Evolutionary conservation across 2,797 vertebrate species (phyloP).

Genomic region (Leptodactylus fallax): DNA sequence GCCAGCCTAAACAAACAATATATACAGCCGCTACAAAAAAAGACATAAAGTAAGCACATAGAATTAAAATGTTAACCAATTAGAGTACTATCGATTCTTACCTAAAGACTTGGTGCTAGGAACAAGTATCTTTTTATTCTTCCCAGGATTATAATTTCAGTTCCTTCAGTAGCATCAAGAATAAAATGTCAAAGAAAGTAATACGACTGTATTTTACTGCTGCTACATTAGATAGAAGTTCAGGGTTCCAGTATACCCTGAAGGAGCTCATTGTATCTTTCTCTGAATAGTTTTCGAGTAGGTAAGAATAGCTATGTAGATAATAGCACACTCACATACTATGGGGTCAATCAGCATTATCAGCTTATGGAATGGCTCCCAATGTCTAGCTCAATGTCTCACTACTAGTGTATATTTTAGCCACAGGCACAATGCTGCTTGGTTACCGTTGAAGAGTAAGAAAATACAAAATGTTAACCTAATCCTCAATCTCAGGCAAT

Average conservation of each 20-base stretch:
- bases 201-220: slow-evolving; percentile 21
- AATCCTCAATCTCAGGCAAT: too few species aligned
- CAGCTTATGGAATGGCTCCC: slow-evolving; percentile 1
- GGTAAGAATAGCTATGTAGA: slow-evolving; percentile 21
- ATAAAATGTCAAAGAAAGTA: slow-evolving; percentile 25
- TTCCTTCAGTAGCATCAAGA: slow-evolving; percentile 3
- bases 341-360: slow-evolving; percentile 25
- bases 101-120: not conserved
- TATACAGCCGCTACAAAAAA: slow-evolving; percentile 8
- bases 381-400: slow-evolving; percentile 14
- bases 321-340: slow-evolving; percentile 17
- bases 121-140: not conserved
- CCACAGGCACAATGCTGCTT: slow-evolving; percentile 28
- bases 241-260: not conserved
- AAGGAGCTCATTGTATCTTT: slow-evolving; percentile 35
- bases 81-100: not conserved
- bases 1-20: slow-evolving; percentile 10
- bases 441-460: not conserved
- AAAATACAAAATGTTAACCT: slow-evolving; percentile 10
- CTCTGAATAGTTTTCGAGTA: slow-evolving; percentile 1
- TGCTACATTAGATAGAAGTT: not conserved
- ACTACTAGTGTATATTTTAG: not conserved
- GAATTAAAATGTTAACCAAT: slow-evolving; percentile 17
- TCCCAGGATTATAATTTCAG: not conserved
- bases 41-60: not conserved